These are phyloP conservation scores for Microplitis manilae DNA, from an alignment of 2,888 invertebrate genomes.

Conservation along the genomic window DNA sequence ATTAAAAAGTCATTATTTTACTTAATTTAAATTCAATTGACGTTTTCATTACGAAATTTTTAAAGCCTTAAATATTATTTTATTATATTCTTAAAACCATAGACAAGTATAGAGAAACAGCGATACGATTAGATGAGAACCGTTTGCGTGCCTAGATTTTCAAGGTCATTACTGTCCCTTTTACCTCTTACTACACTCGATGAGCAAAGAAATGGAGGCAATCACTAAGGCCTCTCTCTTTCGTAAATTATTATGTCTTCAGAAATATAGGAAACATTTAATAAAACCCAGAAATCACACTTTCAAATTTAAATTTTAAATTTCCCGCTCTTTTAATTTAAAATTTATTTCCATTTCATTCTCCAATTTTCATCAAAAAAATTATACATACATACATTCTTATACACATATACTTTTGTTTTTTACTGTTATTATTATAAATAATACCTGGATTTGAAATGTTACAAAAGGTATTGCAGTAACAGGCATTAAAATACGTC, in stretches of 20 bases:
- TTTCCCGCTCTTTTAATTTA: too few relatives aligned
- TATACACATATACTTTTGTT: too few relatives aligned
- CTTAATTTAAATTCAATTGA: neutral
- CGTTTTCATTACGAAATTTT: too few relatives aligned
- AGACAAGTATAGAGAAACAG: neutral
- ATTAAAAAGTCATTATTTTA: neutral
- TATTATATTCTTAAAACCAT: neutral
- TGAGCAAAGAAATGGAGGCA: constrained; percentile 38
- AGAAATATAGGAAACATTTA: neutral
- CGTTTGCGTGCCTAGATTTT: constrained; percentile 45
- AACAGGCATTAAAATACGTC: neutral
- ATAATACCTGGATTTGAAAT: neutral
- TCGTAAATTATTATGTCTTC: neutral
- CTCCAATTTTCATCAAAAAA: too few relatives aligned
- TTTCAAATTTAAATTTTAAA: neutral
- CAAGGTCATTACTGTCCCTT: constrained; percentile 44
- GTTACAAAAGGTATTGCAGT: neutral
- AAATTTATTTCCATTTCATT: too few relatives aligned
- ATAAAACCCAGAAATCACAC: neutral
- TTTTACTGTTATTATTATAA: neutral
- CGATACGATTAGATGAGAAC: constrained; percentile 39
- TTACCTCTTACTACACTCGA: constrained; percentile 39
- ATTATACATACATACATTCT: too few relatives aligned
- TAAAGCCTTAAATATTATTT: neutral
- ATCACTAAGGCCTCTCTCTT: constrained; percentile 15